Evolutionary conservation across 1,140 invertebrate genomes (phyloP), one percentile per base, ranked within the genome.

Genomic region (Camponotus pennsylvanicus): DNA sequence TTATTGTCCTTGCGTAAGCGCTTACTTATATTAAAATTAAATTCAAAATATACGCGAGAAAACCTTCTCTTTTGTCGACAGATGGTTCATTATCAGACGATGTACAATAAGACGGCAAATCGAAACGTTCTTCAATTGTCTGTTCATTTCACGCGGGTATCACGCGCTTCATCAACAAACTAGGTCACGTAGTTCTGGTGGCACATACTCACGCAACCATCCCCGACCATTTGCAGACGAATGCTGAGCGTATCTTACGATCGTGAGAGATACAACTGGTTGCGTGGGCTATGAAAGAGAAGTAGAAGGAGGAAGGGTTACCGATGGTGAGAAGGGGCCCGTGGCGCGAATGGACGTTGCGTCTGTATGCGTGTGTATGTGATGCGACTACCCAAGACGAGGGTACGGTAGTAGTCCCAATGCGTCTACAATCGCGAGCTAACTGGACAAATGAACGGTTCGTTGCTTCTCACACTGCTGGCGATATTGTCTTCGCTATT

Each of bases 131-230:
- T 57, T 71, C 55, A 79, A 85, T 59, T 67, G 37, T 59, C 45
- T 11, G n/a, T 37, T 49, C 45, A 45, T 45, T 85, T 69, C 59
- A 87, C 85, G 70, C 77, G 88, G 64, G 78, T 82, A 80, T 91
- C 87, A 76, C 80, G 86, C 80, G 89, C 84, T 88, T 92, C 89
- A 92, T 92, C 91, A 92, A 86, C 87, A 89, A 94, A 94, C 92
- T 94, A 85, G 94, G 94, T 94, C 94, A 94, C 91, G 92, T 92
- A 87, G 86, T 73, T 45, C 59, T 78, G 80, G 66, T 86, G 61
- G 86, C 79, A 91, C 86, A 91, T 84, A 87, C 86, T 92, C 84
- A 61, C 77, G 77, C 85, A 75, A 82, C 67, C 40, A 49, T 70
- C 32, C 84, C 15, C 59, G 82, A 89, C 78, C 88, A 87, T 89